Evolutionary conservation across 1,140 invertebrate genomes (phyloP).

Genomic region (Zaprionus capensis): DNA sequence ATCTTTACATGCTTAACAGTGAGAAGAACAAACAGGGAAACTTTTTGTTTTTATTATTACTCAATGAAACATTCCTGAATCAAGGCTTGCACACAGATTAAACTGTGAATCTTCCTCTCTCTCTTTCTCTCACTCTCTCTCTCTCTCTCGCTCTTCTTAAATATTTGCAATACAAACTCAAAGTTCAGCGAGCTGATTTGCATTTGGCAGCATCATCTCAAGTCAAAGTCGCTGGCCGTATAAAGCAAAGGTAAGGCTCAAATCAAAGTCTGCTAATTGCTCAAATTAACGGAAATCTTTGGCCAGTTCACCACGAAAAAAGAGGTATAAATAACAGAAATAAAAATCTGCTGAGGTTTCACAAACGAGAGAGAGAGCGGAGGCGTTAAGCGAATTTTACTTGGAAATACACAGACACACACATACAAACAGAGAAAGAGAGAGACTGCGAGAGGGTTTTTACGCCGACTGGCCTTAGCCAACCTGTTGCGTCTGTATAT

Average conservation of each 20-base stretch:
- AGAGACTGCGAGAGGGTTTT: slow-evolving; percentile 30
- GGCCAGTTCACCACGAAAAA: slow-evolving; percentile 21
- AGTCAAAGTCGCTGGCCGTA: background rate
- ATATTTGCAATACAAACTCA: background rate
- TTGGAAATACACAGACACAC: slow-evolving; percentile 36
- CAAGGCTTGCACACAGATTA: background rate
- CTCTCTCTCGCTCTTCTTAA: background rate
- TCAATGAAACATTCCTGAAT: background rate
- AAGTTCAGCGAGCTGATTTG: slow-evolving; percentile 4
- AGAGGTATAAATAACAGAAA: slow-evolving; percentile 37
- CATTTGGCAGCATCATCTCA: slow-evolving; percentile 1
- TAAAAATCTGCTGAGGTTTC: slow-evolving; percentile 40
- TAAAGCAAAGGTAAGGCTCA: slow-evolving; percentile 40
- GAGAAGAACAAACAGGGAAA: no score
- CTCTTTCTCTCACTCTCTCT: background rate
- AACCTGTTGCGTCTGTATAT: slow-evolving; percentile 35
- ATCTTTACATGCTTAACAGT: no score
- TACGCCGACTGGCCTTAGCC: slow-evolving; percentile 49
- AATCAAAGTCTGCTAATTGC: slow-evolving; percentile 62
- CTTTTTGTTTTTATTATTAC: no score
- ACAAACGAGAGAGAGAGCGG: slow-evolving; percentile 17
- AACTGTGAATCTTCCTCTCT: background rate
- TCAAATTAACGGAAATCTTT: slow-evolving; percentile 72
- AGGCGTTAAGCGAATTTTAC: slow-evolving; percentile 51
- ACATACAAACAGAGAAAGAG: background rate